These are phyloP conservation scores for Anguilla rostrata DNA, from an alignment of 2,113 vertebrate species.

Conservation along the genomic window DNA sequence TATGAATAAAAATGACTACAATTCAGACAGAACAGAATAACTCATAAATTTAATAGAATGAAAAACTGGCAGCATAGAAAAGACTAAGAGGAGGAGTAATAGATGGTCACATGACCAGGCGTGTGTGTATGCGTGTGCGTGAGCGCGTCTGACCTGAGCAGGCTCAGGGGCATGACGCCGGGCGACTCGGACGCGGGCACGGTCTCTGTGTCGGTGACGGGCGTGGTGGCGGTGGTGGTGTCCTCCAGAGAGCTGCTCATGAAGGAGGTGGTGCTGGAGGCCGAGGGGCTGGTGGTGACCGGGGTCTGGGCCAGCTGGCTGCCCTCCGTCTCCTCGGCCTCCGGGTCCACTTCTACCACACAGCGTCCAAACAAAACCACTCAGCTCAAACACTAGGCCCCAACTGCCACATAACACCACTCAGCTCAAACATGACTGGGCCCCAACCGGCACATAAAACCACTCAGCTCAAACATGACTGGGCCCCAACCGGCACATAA, in stretches of 20 bases:
- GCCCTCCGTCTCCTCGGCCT: constrained; percentile 82
- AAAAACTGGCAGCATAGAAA: not conserved
- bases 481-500: no score
- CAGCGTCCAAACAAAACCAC: not conserved
- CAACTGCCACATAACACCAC: not conserved
- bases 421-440: not conserved
- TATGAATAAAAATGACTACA: not conserved
- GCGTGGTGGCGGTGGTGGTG: constrained; percentile 95
- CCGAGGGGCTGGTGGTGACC: constrained; percentile 93
- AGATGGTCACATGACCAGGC: not conserved
- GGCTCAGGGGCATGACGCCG: constrained; percentile 95
- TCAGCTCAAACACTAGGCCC: not conserved
- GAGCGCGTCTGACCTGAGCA: constrained; percentile 78
- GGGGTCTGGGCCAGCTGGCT: constrained; percentile 90
- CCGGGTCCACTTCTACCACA: constrained; percentile 77
- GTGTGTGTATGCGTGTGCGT: no score
- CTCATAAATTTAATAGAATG: not conserved
- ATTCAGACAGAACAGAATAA: not conserved
- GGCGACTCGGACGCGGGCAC: constrained; percentile 92
- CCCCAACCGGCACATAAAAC: no score
- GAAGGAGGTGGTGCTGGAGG: constrained; percentile 96
- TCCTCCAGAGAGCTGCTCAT: constrained; percentile 98
- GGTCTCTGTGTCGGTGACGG: constrained; percentile 93
- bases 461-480: not conserved
- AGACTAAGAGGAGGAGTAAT: not conserved